Percentiles rank a stretch among this genome's conserved stretches.
Evolutionary conservation across 2,113 vertebrate species (phyloP).

Genomic region (Xiphophorus hellerii): DNA sequence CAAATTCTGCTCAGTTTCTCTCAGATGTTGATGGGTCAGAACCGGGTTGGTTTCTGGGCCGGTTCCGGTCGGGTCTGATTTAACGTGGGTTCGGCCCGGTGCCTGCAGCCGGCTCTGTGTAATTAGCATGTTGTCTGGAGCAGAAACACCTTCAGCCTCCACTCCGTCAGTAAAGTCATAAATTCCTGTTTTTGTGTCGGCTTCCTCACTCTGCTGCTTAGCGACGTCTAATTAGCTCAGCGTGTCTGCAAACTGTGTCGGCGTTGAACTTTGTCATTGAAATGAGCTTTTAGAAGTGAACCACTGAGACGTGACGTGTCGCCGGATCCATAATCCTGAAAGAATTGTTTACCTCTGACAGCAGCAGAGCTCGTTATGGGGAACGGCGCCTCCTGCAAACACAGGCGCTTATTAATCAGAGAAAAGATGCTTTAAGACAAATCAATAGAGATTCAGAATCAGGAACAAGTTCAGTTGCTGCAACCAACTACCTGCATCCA

Average conservation of each 20-base stretch:
- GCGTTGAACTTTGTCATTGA: slow-evolving; percentile 31
- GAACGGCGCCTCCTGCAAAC: background rate
- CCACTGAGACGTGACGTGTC: slow-evolving; percentile 47
- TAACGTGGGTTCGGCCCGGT: background rate
- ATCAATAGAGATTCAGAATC: background rate
- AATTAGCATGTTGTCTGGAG: background rate
- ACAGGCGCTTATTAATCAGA: background rate
- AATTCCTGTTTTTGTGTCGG: slow-evolving; percentile 49
- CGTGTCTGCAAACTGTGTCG: slow-evolving; percentile 38
- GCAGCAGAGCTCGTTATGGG: slow-evolving; percentile 33
- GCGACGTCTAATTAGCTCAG: slow-evolving; percentile 44
- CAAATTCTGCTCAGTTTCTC: too few relatives aligned
- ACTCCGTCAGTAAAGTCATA: slow-evolving; percentile 28
- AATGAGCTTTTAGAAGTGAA: slow-evolving; percentile 44
- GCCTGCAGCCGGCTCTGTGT: background rate
- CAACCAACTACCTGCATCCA: too few relatives aligned
- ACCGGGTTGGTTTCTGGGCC: background rate
- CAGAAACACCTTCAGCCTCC: background rate
- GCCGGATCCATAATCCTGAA: slow-evolving; percentile 29
- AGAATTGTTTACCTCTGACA: slow-evolving; percentile 48
- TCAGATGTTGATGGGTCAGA: background rate
- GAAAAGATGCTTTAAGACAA: background rate
- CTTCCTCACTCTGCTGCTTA: slow-evolving; percentile 43
- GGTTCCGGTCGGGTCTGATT: background rate
- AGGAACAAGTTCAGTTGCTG: background rate